Base-by-base conservation (phyloP, 2,888 invertebrate genomes). In the Schizotus pectinicornis region DNA sequence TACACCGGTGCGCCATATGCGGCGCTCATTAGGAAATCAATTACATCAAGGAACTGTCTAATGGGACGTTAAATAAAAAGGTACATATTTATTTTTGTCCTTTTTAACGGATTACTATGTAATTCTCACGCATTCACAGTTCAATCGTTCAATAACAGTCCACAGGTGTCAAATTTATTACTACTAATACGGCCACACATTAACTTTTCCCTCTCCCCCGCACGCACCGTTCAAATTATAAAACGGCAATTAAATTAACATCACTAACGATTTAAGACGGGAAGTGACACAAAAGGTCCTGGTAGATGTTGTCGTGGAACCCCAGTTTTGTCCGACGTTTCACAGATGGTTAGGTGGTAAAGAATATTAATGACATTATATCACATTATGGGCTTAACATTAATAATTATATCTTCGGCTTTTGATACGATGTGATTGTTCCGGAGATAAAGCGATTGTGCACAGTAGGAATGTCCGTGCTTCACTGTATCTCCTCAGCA, bases 231-330 rank as follows among this genome's bases (percentile, higher is more conserved):
- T 33, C 51, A 14, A 65, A 63, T 59, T 62, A 60, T 52, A 67
- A 69, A 70, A 70, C 63, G 65, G 64, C 67, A 71, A 73, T 74
- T 72, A 73, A 74, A 71, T 74, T 72, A 70, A 70, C 68, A 69
- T 69, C 68, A 70, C 63, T 65, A 64, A 67, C 70, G 69, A 73
- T 72, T 73, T 72, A 73, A 67, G 71, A 74, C 74, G 71, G 74
- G 73, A 74, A 74, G 70, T 70, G 56, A 59, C 68, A 73, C 68
- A 71, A 70, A 71, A 63, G 71, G 64, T 56, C 58, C 60, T 63
- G 62, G 22, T 22, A 61, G 62, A 63, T 68, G 67, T 72, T 72
- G 69, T 64, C 62, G 57, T 59, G 38, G 49, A 39, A 48, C 51
- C 38, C 34, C 13, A 9, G 12, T 32, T 42, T 39, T 56, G 31